Base-by-base conservation (phyloP, 2,113 vertebrate species). In the Seriola dumerili region DNA sequence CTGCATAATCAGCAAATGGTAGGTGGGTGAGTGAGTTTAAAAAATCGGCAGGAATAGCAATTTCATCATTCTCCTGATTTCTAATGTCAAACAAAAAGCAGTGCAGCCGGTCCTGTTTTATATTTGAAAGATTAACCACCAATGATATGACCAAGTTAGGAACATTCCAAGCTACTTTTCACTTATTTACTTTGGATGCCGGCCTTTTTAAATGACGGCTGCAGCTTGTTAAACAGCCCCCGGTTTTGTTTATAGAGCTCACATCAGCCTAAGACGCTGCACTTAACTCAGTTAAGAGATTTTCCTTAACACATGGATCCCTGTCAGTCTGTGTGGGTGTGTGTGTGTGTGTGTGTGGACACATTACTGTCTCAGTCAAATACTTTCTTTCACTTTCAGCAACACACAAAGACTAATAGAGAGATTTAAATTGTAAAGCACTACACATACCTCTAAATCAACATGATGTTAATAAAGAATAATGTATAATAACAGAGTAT, bases 151-250 rank as follows among this genome's bases (percentile, higher is more conserved):
- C 81, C 83, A 89, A 89, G 88, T 76, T 58, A 84, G 88, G 84
- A 73, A 59, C 61, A 78, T 89, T 89, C 66, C 73, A 10, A 42
- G 67, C 55, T 57, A 62, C 80, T 76, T 81, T 78, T 42, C 17
- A 63, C 70, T 23, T 83, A 70, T 91, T 90, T 82, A 80, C 81
- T 74, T 83, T 91, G 72, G 78, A 80, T 25, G 77, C 34, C 0
- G 63, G 75, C 48, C 70, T 40, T 38, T 83, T 85, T 54, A 78
- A 86, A 80, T 70, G 36, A 44, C 71, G n/a, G 29, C 76, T 70
- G 83, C 88, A 68, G 80, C 69, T 87, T 72, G 76, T 90, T 93
- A 88, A 89, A 91, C 78, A 85, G 87, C 63, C 59, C 66, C 62
- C 0, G 1, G 12, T 46, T 80, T 64, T 90, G 85, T 92, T 86